Evolutionary conservation across 2,888 invertebrate genomes (phyloP), one percentile per base, ranked within the genome.

Genomic region (Acronicta alni): DNA sequence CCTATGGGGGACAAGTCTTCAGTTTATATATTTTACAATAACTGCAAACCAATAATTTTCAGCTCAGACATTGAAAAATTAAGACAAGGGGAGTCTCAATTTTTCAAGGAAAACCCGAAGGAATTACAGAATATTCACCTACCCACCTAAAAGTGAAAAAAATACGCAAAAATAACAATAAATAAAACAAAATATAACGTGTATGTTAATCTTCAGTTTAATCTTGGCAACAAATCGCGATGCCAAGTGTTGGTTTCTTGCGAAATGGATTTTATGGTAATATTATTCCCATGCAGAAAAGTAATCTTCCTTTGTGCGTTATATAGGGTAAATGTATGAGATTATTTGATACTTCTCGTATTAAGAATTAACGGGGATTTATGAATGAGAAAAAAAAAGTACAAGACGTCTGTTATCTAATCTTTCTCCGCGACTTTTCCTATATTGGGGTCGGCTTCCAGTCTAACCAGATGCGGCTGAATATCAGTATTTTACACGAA

Each of bases 221-320:
- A 91, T 91, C 91, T 90, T 85, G 82, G 80, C 83, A 81, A 85
- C 84, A 90, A 91, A 91, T 91, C 91, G 89, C 79, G 81, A 76
- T 76, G 78, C 79, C 80, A 82, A 80, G 78, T 88, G 84, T 67
- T 81, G 49, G 52, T 62, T 69, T 67, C 65, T 58, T 39, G 69
- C 60, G 61, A 79, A 85, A 87, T 83, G 85, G 81, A 79, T 84
- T 89, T 89, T 88, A 92, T 90, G 90, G 62, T 86, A 86, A 91
- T 90, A 80, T 83, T 90, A 90, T 90, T 85, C 88, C 80, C 81
- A 82, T 81, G 79, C 72, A 78, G 81, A 77, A 85, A 26, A 81
- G 84, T 87, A 86, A 85, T 86, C 81, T 79, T 80, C 83, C 60
- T 72, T 77, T 65, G 75, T 39, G 8, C 73, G 70, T 30, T 30